Evolutionary conservation across 2,113 vertebrate genomes (phyloP), one percentile per base, ranked within the genome.

Genomic region (Sturnus vulgaris): DNA sequence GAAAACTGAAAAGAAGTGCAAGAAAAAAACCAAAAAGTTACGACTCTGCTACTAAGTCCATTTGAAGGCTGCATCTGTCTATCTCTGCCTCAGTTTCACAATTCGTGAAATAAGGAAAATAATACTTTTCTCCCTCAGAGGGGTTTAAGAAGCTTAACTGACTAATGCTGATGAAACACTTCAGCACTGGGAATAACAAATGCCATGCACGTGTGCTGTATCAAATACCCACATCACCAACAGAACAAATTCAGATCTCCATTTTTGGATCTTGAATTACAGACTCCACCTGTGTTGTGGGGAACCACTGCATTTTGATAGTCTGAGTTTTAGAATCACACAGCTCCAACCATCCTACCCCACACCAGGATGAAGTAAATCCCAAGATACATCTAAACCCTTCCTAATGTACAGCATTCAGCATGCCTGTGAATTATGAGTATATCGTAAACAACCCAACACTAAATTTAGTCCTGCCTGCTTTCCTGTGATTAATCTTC

Each of bases 401-500:
- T 86, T 82, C 84, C 65, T 61, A 71, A 79, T 28, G n/a, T 39
- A 57, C 80, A 53, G 46, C 10, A 1, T 44, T 79, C 86, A 61
- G 65, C 6, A 11, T 50, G 76, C 52, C 84, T 44, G 61, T 77
- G 64, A 65, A 73, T 91, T 91, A 81, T 47, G 61, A 83, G 47
- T 33, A 55, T 5, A 90, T 25, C 33, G 39, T 93, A 94, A 96
- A 90, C 79, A 87, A 76, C 28, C 31, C 79, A 27, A n/a, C 57
- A 79, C 39, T 90, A 85, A 95, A 94, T 82, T 87, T 72, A 94
- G 53, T 64, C 42, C 91, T 82, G 94, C 37, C 86, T 82, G 83
- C 66, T 86, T 92, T 92, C 73, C 88, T 86, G 88, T 83, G 76
- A 95, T 92, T 94, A 95, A 90, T 90, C 88, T 96, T 83, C 72